Evolutionary conservation across 2,113 vertebrate species (phyloP), one percentile per base, ranked within the genome.

Genomic region (Callopanchax toddi): DNA sequence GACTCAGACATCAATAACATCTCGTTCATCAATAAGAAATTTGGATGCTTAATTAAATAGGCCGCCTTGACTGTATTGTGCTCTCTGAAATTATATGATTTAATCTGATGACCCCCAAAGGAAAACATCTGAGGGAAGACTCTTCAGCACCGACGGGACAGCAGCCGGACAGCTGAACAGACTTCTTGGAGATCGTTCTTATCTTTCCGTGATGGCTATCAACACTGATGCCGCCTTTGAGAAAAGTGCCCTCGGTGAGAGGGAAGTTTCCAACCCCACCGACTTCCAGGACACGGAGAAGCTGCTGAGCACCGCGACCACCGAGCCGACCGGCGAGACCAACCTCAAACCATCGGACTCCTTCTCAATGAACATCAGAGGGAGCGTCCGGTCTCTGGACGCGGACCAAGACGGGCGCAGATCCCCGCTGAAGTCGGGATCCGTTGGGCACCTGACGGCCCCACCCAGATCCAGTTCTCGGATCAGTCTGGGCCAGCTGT

Each of bases 271-370:
- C 21, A 74, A 90, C 25, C 86, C 87, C 18, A 74, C 76, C 43
- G 91, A 94, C 29, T 94, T 94, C 71, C 93, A 91, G 5, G 95
- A 96, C 81, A 96, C 92, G 40, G 92, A 95, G 79, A 95, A 93
- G 84, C 93, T 96, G 45, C 89, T 96, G 64, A 90, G 83, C 56
- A 65, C 68, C 32, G 64, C 83, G 12, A 75, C 71, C 26, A 59
- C 62, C 13, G 91, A 92, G 39, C 80, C 78, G 17, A 89, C 67
- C 34, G 91, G 89, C 0, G 90, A 92, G 70, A 88, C 85, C 74
- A 79, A 93, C 70, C 60, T 91, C 78, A 92, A 91, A 13, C 76
- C 79, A 17, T 91, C 93, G 57, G 92, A 91, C 83, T 91, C 95
- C 49, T 94, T 93, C 62, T 89, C 92, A 0, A 91, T 91, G 50